Conservation (phyloP, 2,888 invertebrate species). For the Gasteruption jaculator region DNA sequence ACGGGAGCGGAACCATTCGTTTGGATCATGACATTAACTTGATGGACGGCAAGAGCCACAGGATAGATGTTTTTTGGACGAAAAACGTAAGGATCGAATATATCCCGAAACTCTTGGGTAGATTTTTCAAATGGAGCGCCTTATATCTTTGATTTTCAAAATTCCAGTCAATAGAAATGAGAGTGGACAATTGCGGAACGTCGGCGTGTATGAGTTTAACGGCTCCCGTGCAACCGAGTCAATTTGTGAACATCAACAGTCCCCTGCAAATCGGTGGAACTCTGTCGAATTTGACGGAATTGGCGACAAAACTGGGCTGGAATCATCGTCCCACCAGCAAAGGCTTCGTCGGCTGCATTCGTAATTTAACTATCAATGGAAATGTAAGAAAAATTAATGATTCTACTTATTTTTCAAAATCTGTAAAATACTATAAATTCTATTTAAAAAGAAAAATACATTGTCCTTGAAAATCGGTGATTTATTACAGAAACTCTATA, state of each 20-base stretch:
- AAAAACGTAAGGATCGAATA: constrained; percentile 44
- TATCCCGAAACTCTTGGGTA: no score
- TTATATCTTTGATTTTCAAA: constrained; percentile 13
- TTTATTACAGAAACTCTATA: no score
- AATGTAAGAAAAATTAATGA: constrained; percentile 51
- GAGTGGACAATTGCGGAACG: constrained; percentile 70
- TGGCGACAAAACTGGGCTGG: constrained; percentile 67
- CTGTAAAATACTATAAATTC: no score
- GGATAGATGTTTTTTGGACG: constrained; percentile 65
- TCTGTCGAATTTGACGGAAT: constrained; percentile 60
- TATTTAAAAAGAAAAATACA: no score
- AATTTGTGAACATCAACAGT: constrained; percentile 78
- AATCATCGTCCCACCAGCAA: constrained; percentile 63
- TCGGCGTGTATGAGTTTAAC: constrained; percentile 69
- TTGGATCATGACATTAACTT: constrained; percentile 67
- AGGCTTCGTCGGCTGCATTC: constrained; percentile 84
- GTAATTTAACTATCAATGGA: constrained; percentile 83
- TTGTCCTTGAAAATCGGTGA: no score
- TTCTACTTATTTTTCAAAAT: constrained; percentile 13
- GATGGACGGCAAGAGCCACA: constrained; percentile 81
- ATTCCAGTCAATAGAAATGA: constrained; percentile 68
- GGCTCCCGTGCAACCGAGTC: constrained; percentile 66
- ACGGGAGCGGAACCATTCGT: constrained; percentile 77
- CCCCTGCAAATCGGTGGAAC: constrained; percentile 84
- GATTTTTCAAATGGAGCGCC: not conserved